Evolutionary conservation across 2,797 vertebrate species (phyloP), one percentile per base, ranked within the genome.

Genomic region (Podarcis lilfordi): DNA sequence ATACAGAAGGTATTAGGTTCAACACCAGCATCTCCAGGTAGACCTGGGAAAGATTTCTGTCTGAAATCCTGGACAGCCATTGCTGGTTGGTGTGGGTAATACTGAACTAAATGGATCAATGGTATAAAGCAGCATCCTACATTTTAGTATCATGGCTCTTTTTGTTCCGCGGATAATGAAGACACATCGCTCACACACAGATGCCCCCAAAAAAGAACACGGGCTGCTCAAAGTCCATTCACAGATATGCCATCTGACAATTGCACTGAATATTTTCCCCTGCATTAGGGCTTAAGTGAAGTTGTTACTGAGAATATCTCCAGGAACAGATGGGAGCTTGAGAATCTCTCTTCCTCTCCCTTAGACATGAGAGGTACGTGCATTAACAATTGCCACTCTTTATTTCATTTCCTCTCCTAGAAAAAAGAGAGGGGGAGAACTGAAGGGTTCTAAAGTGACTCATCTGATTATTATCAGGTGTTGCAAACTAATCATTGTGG

Each of bases 361-460:
- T 83, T 75, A 66, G 35, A 29, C 55, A 25, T 88, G 82, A 85
- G 43, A 81, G 15, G n/a, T 81, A 19, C 40, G 0, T 35, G 17
- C 71, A 81, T 45, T 89, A 92, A 88, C 27, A 68, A 74, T 11
- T 85, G 80, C 5, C 43, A 79, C 17, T 86, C 69, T 29, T 90
- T 82, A 76, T 89, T 81, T 35, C 45, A 61, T 80, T 25, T 81
- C 59, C 45, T 77, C 69, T 75, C n/a, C 45, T 35, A 75, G 79
- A 61, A 55, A 3, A 87, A 50, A 86, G 72, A 40, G 9, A 21
- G n/a, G 7, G 21, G 32, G 66, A 25, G 4, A 2, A 0, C 8
- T 50, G 3, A 90, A 89, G 66, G 74, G 82, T 89, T 88, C 35
- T 40, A 83, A 93, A 93, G 69, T 74, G 82, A 88, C 77, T 50